phyloP scores from a whole-genome alignment of 2,797 vertebrate genomes.

The Scolopax rusticola region DNA sequence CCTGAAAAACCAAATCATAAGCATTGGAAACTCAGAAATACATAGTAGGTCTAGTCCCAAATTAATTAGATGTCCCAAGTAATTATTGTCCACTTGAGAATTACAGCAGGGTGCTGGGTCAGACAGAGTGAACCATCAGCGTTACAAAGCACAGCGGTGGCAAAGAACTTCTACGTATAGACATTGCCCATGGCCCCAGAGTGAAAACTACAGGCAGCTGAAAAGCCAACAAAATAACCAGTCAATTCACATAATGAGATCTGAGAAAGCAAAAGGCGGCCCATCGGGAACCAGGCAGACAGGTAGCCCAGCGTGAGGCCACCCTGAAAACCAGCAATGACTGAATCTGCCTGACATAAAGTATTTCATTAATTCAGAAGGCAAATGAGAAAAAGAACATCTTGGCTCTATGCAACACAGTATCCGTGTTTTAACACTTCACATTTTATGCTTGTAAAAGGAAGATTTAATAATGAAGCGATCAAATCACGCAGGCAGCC shows the following conservation, averaged over 20 bases:
- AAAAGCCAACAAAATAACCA: not conserved
- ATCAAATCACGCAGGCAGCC: not conserved
- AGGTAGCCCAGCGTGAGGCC: not conserved
- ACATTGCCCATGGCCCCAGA: not conserved
- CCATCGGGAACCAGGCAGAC: not conserved
- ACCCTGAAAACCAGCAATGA: not conserved
- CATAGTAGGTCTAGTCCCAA: not conserved
- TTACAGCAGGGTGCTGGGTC: not conserved
- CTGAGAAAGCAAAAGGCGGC: not conserved
- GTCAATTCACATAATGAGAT: not conserved
- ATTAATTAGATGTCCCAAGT: conserved; percentile 44
- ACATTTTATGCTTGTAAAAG: not conserved
- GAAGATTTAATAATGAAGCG: not conserved
- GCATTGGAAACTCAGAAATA: not conserved
- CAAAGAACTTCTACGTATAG: not conserved
- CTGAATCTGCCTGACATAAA: not conserved
- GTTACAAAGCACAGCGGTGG: not conserved
- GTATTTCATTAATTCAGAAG: not conserved
- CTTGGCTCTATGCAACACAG: not conserved
- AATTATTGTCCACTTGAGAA: conserved; percentile 30
- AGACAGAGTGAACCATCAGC: not conserved
- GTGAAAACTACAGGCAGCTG: not conserved
- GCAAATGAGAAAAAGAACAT: not conserved
- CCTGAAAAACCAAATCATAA: not conserved
- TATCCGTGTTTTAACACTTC: not conserved